A percentile compares a stretch with the other conserved stretches of the same genome.
Evolutionary conservation across 2,113 vertebrate species (phyloP).

Genomic region (Rhizomys pruinosus): DNA sequence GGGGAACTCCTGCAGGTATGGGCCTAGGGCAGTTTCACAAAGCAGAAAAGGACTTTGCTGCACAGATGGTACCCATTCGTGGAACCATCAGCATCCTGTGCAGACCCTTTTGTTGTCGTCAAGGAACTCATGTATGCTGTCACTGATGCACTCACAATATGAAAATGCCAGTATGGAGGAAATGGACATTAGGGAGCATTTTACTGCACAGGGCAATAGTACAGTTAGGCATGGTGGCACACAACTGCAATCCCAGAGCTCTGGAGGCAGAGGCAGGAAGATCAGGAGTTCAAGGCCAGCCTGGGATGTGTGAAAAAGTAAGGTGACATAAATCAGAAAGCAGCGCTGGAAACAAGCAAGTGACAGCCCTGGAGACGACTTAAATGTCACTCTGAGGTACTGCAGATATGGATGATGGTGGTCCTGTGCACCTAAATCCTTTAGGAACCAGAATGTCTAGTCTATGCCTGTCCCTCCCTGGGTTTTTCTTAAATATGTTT

Average conservation of each 20-base stretch:
- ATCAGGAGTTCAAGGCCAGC: background rate
- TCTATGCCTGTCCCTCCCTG: background rate
- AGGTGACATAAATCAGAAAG: background rate
- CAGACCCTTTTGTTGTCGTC: too few species aligned
- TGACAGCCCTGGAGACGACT: background rate
- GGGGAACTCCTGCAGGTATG: background rate
- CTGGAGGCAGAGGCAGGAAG: background rate
- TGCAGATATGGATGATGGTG: background rate
- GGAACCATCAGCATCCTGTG: fast-evolving
- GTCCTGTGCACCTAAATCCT: background rate
- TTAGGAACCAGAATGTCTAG: background rate
- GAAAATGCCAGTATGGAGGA: background rate
- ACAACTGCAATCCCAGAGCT: background rate
- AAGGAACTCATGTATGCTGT: background rate
- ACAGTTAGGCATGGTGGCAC: background rate
- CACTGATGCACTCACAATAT: background rate
- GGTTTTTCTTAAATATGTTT: background rate
- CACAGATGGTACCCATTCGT: fast-evolving
- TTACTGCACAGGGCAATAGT: background rate
- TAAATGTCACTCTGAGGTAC: background rate
- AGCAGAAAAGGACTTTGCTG: background rate
- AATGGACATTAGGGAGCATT: background rate
- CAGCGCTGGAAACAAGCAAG: background rate
- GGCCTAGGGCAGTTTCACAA: fast-evolving
- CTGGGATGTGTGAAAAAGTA: background rate